Evolutionary conservation across 2,797 vertebrate species (phyloP).

Genomic region (Podarcis lilfordi): DNA sequence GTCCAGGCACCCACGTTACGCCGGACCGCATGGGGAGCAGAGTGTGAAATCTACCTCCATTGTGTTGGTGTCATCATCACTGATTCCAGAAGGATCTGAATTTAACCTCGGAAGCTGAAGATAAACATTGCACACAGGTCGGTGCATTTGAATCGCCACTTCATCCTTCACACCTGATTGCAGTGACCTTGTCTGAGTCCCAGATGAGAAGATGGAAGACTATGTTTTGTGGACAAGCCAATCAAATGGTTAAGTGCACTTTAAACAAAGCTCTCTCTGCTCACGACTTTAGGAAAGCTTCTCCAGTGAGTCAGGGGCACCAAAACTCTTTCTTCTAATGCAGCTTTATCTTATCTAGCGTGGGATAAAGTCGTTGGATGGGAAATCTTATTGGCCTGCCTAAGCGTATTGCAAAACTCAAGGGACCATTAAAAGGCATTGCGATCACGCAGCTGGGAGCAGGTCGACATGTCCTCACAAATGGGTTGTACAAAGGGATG

Average conservation of each 20-base stretch:
- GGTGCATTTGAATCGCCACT: not conserved
- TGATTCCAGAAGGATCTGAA: not conserved
- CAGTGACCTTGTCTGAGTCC: conserved; percentile 55
- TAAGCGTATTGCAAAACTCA: conserved; percentile 65
- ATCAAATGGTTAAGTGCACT: conserved; percentile 62
- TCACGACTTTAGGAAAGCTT: conserved; percentile 49
- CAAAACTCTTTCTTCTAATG: conserved; percentile 61
- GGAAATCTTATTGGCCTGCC: conserved; percentile 54
- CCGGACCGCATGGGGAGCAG: not conserved
- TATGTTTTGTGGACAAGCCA: conserved; percentile 62
- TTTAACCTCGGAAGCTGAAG: not conserved
- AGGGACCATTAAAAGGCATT: conserved; percentile 51
- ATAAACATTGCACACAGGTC: conserved; percentile 43
- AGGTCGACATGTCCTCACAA: conserved; percentile 57
- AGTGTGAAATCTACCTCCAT: not conserved
- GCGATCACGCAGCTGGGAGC: conserved; percentile 37
- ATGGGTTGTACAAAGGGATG: not conserved
- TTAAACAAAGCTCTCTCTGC: conserved; percentile 48
- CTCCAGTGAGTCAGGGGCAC: conserved; percentile 69
- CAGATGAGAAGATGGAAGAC: conserved; percentile 30
- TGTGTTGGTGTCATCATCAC: not conserved
- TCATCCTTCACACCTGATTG: conserved; percentile 54
- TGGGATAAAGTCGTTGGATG: conserved; percentile 46
- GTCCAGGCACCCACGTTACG: not conserved
- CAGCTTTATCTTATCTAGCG: conserved; percentile 72